phyloP scores from a whole-genome alignment of 2,797 vertebrate genomes.

The Brachyalestes nurse region DNA sequence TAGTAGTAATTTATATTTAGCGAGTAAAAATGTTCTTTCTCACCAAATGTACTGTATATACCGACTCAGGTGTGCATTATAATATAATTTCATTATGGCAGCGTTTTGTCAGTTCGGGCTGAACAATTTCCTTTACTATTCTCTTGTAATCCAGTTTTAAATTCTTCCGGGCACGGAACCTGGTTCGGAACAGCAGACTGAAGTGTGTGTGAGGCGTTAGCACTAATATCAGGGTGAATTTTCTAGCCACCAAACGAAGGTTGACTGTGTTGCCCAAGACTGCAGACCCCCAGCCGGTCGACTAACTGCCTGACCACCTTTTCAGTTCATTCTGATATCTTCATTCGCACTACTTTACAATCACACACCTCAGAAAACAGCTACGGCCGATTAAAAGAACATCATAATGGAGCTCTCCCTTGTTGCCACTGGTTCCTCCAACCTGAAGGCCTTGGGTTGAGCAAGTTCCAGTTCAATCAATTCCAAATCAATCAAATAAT shows the following conservation, averaged over 20 bases:
- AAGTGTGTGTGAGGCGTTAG: too few species aligned
- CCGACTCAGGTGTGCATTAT: constrained; percentile 63
- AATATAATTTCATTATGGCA: neutral
- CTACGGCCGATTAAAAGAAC: neutral
- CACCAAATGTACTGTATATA: constrained; percentile 59
- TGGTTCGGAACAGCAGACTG: too few species aligned
- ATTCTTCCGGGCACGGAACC: neutral
- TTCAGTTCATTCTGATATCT: too few species aligned
- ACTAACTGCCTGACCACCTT: too few species aligned
- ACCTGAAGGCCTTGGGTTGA: neutral
- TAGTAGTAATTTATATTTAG: neutral
- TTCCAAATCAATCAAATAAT: neutral
- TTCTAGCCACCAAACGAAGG: too few species aligned
- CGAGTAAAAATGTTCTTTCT: constrained; percentile 2
- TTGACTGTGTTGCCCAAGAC: too few species aligned
- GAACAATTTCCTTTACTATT: neutral
- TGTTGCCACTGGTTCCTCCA: neutral
- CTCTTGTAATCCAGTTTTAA: too few species aligned
- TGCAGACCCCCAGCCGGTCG: too few species aligned
- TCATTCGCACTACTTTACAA: too few species aligned
- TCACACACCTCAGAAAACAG: neutral
- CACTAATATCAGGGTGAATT: too few species aligned
- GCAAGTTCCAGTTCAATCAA: neutral
- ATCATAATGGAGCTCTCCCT: neutral
- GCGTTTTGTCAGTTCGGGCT: neutral